These are phyloP conservation scores for Podarcis raffonei DNA, from an alignment of 2,113 vertebrate species.

Conservation along the genomic window DNA sequence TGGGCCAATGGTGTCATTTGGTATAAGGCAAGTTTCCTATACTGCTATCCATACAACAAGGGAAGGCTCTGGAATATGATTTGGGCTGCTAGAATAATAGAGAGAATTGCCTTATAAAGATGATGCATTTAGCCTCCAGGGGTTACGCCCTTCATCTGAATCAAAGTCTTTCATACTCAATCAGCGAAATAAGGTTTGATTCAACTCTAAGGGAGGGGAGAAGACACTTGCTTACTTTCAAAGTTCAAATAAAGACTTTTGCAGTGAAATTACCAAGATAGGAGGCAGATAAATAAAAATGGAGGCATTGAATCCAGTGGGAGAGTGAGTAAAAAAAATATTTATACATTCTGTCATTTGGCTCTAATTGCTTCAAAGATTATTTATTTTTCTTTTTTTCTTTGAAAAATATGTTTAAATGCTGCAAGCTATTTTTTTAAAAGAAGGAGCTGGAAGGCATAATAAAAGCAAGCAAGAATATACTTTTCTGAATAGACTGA, in stretches of 20 bases:
- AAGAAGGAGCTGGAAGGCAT: conserved; percentile 81
- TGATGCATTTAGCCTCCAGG: conserved; percentile 74
- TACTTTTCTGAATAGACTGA: conserved; percentile 78
- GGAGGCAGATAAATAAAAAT: conserved; percentile 64
- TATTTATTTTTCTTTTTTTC: conserved; percentile 79
- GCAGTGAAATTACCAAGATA: conserved; percentile 68
- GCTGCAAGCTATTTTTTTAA: conserved; percentile 82
- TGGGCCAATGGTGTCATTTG: no score
- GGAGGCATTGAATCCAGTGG: conserved; percentile 71
- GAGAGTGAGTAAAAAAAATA: conserved; percentile 77
- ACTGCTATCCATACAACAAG: conserved; percentile 67
- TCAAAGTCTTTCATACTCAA: conserved; percentile 78
- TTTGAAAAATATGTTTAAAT: conserved; percentile 66
- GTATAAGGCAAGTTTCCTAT: no score
- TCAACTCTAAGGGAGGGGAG: conserved; percentile 71
- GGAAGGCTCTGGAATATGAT: conserved; percentile 73
- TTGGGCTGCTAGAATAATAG: conserved; percentile 63
- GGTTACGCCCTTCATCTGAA: conserved; percentile 70
- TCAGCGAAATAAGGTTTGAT: conserved; percentile 71
- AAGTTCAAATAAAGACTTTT: conserved; percentile 76
- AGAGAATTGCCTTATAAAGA: conserved; percentile 76
- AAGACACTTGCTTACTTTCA: conserved; percentile 74
- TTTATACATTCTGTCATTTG: conserved; percentile 77
- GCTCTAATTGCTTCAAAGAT: conserved; percentile 82
- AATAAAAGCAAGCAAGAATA: conserved; percentile 83